Evolutionary conservation across 2,797 vertebrate genomes (phyloP).

Genomic region (Falco concolor): DNA sequence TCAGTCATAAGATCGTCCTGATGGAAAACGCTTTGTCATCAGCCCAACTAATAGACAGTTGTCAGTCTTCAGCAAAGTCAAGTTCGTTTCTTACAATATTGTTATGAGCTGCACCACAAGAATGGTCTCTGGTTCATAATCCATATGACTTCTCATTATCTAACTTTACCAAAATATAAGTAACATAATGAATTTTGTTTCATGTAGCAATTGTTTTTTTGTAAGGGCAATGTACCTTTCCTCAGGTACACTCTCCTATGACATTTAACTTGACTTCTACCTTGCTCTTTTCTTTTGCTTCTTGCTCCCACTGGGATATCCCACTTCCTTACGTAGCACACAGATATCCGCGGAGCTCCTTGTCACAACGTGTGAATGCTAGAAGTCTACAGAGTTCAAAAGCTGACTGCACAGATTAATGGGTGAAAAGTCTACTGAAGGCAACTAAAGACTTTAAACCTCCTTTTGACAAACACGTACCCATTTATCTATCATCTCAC

Average conservation of each 20-base stretch:
- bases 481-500: not conserved
- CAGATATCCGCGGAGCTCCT: not conserved
- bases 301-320: not conserved
- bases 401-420: not conserved
- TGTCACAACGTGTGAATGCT: not conserved
- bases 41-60: not conserved
- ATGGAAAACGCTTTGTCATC: not conserved
- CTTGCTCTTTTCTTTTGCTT: slow-evolving; percentile 24
- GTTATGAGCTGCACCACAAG: not conserved
- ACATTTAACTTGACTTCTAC: slow-evolving; percentile 34
- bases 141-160: not conserved
- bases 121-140: not conserved
- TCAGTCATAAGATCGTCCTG: not conserved
- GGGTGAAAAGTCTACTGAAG: not conserved
- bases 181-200: not conserved
- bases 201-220: not conserved
- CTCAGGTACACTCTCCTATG: not conserved
- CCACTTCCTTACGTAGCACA: not conserved
- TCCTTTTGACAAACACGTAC: not conserved
- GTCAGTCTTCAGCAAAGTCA: not conserved
- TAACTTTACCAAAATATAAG: not conserved
- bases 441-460: not conserved
- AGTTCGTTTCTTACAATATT: not conserved
- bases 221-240: not conserved
- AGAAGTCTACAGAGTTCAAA: not conserved